Evolutionary conservation across 2,113 vertebrate genomes (phyloP).

Genomic region (Oreochromis tanganicae): DNA sequence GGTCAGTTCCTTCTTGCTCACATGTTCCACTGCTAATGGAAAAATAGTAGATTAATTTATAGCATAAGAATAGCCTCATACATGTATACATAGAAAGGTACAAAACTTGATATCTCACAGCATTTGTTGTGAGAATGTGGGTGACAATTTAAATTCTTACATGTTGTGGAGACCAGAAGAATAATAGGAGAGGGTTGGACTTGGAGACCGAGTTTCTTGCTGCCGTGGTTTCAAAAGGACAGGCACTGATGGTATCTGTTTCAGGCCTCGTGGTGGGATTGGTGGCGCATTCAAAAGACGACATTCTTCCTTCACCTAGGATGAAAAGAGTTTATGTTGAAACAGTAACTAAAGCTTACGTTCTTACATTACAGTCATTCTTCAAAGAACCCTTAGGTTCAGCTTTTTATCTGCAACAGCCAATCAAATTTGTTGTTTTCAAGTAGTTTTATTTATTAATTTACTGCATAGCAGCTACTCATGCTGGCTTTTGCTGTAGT

Average conservation of each 20-base stretch:
- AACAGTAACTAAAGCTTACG: background rate
- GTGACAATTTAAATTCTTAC: slow-evolving; percentile 70
- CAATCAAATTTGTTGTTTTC: background rate
- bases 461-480: background rate
- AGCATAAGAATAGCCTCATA: background rate
- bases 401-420: background rate
- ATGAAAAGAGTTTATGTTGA: background rate
- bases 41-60: background rate
- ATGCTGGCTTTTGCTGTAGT: background rate
- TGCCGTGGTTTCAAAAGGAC: slow-evolving; percentile 78
- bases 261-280: slow-evolving; percentile 88
- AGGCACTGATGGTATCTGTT: slow-evolving; percentile 81
- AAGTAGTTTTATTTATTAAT: background rate
- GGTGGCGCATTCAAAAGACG: slow-evolving; percentile 94
- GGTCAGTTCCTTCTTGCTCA: slow-evolving; percentile 73
- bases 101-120: background rate
- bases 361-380: background rate
- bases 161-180: slow-evolving; percentile 96
- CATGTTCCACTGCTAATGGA: slow-evolving; percentile 66
- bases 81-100: background rate
- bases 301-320: slow-evolving; percentile 95
- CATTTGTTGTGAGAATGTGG: background rate
- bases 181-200: slow-evolving; percentile 96
- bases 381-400: background rate
- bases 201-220: slow-evolving; percentile 89